Evolutionary conservation across 2,797 vertebrate species (phyloP).

Genomic region (Steatocranus sp.): DNA sequence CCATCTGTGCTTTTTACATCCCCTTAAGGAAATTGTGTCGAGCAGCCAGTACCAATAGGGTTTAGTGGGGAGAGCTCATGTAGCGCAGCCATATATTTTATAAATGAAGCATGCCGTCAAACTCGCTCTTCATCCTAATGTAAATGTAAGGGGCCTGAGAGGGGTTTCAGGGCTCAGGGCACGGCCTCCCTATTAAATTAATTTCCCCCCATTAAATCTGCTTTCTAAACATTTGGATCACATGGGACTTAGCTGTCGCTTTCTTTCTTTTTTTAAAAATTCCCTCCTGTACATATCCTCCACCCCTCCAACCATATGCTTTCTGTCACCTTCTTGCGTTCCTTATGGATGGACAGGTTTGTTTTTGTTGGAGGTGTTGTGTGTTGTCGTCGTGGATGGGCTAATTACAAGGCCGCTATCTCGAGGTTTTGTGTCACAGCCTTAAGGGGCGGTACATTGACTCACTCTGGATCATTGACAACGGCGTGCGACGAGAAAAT

Average conservation of each 20-base stretch:
- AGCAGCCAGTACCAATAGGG: neutral
- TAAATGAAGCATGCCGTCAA: neutral
- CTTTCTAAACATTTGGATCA: conserved; percentile 24
- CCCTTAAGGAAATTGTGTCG: neutral
- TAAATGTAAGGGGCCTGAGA: neutral
- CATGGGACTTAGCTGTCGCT: neutral
- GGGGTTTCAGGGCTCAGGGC: neutral
- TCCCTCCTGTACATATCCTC: neutral
- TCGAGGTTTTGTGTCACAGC: conserved; percentile 1
- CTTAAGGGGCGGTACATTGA: conserved; percentile 39
- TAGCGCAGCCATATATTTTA: neutral
- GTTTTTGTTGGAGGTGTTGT: neutral
- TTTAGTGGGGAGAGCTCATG: neutral
- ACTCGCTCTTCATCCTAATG: conserved; percentile 7
- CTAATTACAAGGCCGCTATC: conserved; percentile 52
- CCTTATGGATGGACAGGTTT: neutral
- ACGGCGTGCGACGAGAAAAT: conserved; percentile 36
- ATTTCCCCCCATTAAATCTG: conserved; percentile 8
- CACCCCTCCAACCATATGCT: neutral
- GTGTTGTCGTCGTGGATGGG: conserved; percentile 3
- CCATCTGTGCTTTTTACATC: neutral
- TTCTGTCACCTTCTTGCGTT: neutral
- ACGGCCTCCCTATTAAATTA: neutral
- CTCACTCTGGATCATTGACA: conserved; percentile 59
- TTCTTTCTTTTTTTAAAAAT: neutral